phyloP scores from a whole-genome alignment of 2,797 vertebrate species.

The Dermochelys coriacea region DNA sequence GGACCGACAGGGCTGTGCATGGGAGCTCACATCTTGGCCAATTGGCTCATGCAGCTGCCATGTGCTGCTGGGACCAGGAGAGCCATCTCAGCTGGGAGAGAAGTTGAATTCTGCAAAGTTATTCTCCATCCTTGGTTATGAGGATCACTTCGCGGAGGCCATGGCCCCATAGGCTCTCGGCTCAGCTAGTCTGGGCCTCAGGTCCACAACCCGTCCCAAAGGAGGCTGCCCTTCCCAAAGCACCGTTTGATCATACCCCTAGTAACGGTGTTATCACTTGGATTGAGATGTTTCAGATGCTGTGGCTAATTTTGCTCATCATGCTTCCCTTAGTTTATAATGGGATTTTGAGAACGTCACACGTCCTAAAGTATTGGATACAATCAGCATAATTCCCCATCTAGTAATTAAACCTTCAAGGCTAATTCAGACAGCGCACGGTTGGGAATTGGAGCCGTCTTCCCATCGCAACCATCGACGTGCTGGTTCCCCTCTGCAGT shows the following conservation, averaged over 20 bases:
- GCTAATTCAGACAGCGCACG: not conserved
- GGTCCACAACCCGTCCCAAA: rapidly evolving
- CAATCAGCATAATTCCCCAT: conserved; percentile 44
- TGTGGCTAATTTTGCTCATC: conserved; percentile 66
- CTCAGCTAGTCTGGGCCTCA: not conserved
- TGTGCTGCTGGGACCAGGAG: not conserved
- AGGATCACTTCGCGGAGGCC: rapidly evolving
- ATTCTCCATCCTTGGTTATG: conserved; percentile 43
- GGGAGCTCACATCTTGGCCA: not conserved
- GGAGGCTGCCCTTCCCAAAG: not conserved
- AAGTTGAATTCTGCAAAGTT: rapidly evolving
- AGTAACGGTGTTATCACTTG: conserved; percentile 51
- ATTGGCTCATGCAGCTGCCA: not conserved
- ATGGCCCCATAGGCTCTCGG: not conserved
- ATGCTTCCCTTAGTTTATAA: conserved; percentile 49
- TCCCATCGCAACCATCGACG: not conserved
- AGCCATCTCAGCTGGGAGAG: not conserved
- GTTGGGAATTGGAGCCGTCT: not conserved
- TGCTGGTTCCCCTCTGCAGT: not conserved
- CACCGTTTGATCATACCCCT: conserved; percentile 54
- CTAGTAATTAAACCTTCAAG: conserved; percentile 49
- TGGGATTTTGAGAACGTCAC: conserved; percentile 57
- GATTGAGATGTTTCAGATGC: conserved; percentile 53
- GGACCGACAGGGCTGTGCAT: not conserved
- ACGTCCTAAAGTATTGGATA: conserved; percentile 49